phyloP scores from a whole-genome alignment of 1,140 invertebrate species.

The Acromyrmex charruanus region DNA sequence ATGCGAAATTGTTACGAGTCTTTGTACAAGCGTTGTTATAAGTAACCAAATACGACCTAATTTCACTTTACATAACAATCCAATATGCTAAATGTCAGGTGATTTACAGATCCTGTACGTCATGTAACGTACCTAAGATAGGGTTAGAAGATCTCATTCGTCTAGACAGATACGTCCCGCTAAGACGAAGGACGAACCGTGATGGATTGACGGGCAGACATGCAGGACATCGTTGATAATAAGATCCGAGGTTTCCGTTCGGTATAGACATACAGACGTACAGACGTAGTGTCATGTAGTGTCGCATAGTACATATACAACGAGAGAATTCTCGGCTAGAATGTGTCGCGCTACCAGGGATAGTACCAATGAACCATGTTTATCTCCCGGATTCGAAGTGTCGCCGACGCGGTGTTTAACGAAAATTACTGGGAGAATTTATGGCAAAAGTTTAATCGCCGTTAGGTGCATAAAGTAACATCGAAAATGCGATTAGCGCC shows the following conservation, averaged over 20 bases:
- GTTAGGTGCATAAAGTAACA: constrained; percentile 61
- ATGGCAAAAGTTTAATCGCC: constrained; percentile 47
- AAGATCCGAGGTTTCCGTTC: constrained; percentile 25
- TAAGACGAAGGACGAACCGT: constrained; percentile 34
- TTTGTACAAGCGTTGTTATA: not conserved
- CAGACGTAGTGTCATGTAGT: not conserved
- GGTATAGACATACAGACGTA: not conserved
- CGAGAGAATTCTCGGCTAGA: not conserved
- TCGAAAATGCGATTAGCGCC: constrained; percentile 69
- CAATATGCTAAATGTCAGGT: not conserved
- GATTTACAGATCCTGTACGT: not conserved
- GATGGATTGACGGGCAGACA: constrained; percentile 46
- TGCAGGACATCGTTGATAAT: constrained; percentile 29
- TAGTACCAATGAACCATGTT: constrained; percentile 16
- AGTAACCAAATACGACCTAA: not conserved
- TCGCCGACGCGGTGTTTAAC: constrained; percentile 22
- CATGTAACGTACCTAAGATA: constrained; percentile 4
- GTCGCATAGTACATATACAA: not conserved
- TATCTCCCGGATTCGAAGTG: constrained; percentile 30
- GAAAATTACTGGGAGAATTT: constrained; percentile 47
- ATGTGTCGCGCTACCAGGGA: not conserved
- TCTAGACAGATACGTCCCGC: constrained; percentile 11
- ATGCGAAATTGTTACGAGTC: not conserved
- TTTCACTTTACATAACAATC: not conserved
- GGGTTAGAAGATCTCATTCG: constrained; percentile 37